Evolutionary conservation across 2,113 vertebrate genomes (phyloP), one percentile per base, ranked within the genome.

Genomic region (Eudyptes chrysolophus): DNA sequence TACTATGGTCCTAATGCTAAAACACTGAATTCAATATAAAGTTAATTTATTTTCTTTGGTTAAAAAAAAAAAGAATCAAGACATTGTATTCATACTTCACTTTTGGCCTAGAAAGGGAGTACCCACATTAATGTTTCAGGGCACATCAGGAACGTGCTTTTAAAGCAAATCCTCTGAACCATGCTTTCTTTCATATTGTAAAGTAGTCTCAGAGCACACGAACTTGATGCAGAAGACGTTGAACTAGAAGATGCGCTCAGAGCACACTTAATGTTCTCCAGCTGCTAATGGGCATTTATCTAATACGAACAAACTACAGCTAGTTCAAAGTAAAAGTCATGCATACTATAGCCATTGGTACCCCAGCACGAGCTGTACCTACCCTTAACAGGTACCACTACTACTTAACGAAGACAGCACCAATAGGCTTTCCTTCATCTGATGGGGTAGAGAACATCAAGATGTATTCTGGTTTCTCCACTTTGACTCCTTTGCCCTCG

Each of bases 351-450:
- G 20, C 10, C 49, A 34, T 7, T 38, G 13, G n/a, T 61, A 61
- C 32, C 3, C 7, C 14, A 54, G 11, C 15, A 68, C 0, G 1
- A 62, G 6, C 13, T 80, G 25, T 40, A 64, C 25, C 16, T 62
- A n/a, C 17, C 6, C 15, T 20, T 62, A 20, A 66, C 12, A 40
- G 13, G 19, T 68, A 69, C 19, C 27, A 58, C 6, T 40, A 30
- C 20, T 58, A 16, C 10, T 40, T 54, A 36, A 42, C 0, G 4
- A 85, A 42, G 30, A 48, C 11, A 18, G 18, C 5, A 2, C 12
- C 36, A 75, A 65, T 17, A 82, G 12, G 15, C 30, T 84, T 89
- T 77, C 18, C 24, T 70, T 40, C 60, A 9, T 66, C 27, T 80
- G 44, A 61, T 17, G 30, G 6, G 10, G 27, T 19, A 71, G 27